phyloP scores from a whole-genome alignment of 2,113 vertebrate genomes.

The Xenopus borealis region DNA sequence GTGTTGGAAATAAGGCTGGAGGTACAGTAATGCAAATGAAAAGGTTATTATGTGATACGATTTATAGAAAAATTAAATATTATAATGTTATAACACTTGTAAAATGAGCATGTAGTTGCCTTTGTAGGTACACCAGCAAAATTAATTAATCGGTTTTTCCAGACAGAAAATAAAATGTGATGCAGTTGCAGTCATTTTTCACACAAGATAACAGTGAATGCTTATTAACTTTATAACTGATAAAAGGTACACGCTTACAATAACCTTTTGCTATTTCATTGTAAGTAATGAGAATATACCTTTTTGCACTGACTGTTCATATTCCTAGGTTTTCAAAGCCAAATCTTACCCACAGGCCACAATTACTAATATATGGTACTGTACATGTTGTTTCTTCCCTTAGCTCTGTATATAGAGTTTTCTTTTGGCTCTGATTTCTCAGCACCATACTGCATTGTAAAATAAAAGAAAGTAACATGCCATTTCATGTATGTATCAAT shows the following conservation, averaged over 20 bases:
- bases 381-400: no score
- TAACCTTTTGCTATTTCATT: conserved; percentile 43
- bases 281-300: conserved; percentile 32
- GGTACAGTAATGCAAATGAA: not conserved
- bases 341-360: not conserved
- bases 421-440: no score
- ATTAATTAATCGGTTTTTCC: conserved; percentile 41
- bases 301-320: conserved; percentile 20
- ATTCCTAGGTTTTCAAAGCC: conserved; percentile 7
- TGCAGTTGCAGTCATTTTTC: conserved; percentile 40
- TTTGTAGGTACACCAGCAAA: conserved; percentile 24
- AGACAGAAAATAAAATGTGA: conserved; percentile 38
- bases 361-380: no score
- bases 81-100: conserved; percentile 18
- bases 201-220: conserved; percentile 39
- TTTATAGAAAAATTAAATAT: conserved; percentile 41
- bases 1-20: conserved; percentile 1
- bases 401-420: no score
- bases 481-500: no score
- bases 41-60: conserved; percentile 26
- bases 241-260: conserved; percentile 33
- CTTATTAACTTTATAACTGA: conserved; percentile 44
- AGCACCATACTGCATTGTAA: no score
- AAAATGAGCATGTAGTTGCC: conserved; percentile 36
- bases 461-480: no score